Conservation (phyloP, 2,113 vertebrate species). For the Ploceus nigricollis region DNA sequence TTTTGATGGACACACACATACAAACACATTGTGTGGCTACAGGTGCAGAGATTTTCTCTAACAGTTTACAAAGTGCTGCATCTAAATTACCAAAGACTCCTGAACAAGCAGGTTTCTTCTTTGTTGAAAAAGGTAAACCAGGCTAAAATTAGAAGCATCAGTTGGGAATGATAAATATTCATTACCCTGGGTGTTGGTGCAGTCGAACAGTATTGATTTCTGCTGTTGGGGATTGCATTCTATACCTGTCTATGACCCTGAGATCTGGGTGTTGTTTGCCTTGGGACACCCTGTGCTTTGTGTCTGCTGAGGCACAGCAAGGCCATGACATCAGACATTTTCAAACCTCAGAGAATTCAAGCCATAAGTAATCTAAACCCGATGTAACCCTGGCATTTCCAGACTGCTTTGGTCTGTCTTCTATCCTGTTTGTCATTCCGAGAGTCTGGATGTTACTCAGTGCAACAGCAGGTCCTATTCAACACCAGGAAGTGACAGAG, state of each 20-base stretch:
- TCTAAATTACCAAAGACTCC: not conserved
- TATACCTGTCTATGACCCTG: not conserved
- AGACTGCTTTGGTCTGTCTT: not conserved
- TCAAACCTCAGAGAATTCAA: not conserved
- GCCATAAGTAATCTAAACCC: not conserved
- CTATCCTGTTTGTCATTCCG: not conserved
- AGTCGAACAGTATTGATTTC: conserved; percentile 26
- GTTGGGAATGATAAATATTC: conserved; percentile 26
- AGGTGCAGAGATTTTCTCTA: not conserved
- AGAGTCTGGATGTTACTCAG: not conserved
- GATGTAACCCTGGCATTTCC: not conserved
- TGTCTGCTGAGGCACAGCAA: not conserved
- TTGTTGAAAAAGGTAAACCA: not conserved
- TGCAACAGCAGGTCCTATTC: not conserved
- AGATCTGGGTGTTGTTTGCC: not conserved
- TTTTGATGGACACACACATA: not conserved
- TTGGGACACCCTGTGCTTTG: not conserved
- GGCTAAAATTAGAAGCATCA: not conserved
- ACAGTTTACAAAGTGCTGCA: not conserved
- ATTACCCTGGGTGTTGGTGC: not conserved
- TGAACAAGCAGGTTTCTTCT: not conserved
- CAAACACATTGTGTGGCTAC: not conserved
- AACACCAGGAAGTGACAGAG: not conserved
- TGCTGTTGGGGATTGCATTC: not conserved
- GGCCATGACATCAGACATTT: not conserved